Percentiles rank a stretch among this genome's conserved stretches.
Conservation (phyloP, 2,113 vertebrate species). For the Coregonus clupeaformis region DNA sequence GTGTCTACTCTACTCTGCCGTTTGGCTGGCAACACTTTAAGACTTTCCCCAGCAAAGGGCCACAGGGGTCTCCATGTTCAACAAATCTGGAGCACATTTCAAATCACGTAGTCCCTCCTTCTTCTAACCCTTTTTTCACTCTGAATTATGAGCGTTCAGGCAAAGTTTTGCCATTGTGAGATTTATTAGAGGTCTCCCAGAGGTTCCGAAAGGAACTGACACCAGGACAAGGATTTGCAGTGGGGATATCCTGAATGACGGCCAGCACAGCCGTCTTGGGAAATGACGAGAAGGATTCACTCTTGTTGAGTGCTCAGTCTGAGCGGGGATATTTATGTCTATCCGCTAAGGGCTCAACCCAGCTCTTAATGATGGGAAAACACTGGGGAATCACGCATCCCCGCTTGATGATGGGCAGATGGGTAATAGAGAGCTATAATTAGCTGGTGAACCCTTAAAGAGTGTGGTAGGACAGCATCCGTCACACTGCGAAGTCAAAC, state of each 20-base stretch:
- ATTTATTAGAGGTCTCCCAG: slow-evolving; percentile 43
- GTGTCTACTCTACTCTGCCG: slow-evolving; percentile 13
- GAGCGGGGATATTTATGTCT: slow-evolving; percentile 55
- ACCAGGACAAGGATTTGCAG: neutral
- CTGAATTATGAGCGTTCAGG: slow-evolving; percentile 37
- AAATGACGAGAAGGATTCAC: slow-evolving; percentile 31
- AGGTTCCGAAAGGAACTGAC: slow-evolving; percentile 38
- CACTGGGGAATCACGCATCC: slow-evolving; percentile 52
- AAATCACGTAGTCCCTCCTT: slow-evolving; percentile 31
- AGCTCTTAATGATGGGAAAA: slow-evolving; percentile 44
- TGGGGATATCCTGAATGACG: neutral
- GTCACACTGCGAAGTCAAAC: slow-evolving; percentile 28
- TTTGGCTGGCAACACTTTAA: slow-evolving; percentile 9
- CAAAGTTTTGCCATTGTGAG: slow-evolving; percentile 31
- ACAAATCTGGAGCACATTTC: slow-evolving; percentile 26
- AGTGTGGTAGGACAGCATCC: slow-evolving; percentile 24
- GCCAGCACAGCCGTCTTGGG: slow-evolving; percentile 14
- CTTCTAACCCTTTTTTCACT: slow-evolving; percentile 13
- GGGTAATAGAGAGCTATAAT: slow-evolving; percentile 62
- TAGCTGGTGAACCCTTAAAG: slow-evolving; percentile 57
- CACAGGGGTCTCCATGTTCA: slow-evolving; percentile 23
- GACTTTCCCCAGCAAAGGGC: slow-evolving; percentile 18
- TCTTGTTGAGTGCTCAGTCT: slow-evolving; percentile 6
- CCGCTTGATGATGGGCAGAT: slow-evolving; percentile 41
- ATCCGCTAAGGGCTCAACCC: slow-evolving; percentile 42